Base-by-base conservation (phyloP, 1,140 invertebrate species). In the Capitella teleta region DNA sequence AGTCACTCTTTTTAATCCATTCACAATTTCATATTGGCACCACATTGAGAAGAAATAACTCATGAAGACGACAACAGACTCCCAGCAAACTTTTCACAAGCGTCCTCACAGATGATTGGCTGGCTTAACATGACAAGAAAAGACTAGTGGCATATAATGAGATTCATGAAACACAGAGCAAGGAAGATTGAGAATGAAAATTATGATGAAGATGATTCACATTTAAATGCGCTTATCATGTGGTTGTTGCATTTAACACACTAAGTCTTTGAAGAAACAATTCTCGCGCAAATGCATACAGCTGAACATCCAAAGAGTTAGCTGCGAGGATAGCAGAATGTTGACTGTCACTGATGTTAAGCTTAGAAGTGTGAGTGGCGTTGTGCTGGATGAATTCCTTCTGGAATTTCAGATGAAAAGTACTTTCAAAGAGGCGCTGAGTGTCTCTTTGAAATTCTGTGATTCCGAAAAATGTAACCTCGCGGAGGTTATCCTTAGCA, bases 361-460 rank as follows among this genome's bases (percentile, higher is more conserved):
- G 28, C 23, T 34, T 23, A 18, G 5, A 32, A 2, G 64, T 65
- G 44, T 70, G 68, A 10, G 72, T 76, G n/a, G 48, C 52, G 10
- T 59, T 55, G 14, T 49, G 52, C 47, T 67, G 63, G 10, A 40
- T 38, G 49, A 65, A 71, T 36, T 62, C 53, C 5, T 54, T 54
- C 8, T 57, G 44, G 47, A 70, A 71, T 38, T 85, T 78, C 61
- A 98, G 76, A 67, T 87, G 85, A 70, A 98, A 98, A n/a, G 88
- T 94, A 72, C 90, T 83, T 68, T 98, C 93, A 72, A 98, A 99
- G 32, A 97, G 82, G 64, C 90, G 90, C 70, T 98, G 94, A 25
- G 87, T 88, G 53, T 87, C 84, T 79, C 85, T 62, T 74, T 95
- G 94, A 71, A 84, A 82, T 74, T 98, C 95, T 19, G 91, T 95